phyloP scores from a whole-genome alignment of 2,797 vertebrate genomes.

The Acridotheres tristis region DNA sequence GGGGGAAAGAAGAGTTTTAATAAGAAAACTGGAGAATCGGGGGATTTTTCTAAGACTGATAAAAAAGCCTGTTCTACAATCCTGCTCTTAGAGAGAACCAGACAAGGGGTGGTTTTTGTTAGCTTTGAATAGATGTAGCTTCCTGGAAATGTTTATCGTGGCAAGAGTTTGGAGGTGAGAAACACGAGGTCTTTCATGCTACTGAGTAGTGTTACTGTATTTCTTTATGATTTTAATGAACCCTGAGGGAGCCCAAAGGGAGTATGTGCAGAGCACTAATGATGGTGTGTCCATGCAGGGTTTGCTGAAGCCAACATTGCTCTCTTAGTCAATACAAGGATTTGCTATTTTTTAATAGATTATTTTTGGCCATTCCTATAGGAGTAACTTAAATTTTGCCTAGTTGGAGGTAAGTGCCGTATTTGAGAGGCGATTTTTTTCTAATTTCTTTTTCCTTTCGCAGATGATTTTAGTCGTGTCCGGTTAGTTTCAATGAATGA shows the following conservation, averaged over 20 bases:
- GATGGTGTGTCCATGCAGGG: fast-evolving
- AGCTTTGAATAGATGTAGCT: not conserved
- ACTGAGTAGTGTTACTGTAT: not conserved
- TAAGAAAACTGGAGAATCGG: not conserved
- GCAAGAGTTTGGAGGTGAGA: not conserved
- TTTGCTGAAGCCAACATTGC: not conserved
- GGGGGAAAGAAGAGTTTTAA: not conserved
- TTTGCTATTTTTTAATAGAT: not conserved
- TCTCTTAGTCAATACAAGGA: not conserved
- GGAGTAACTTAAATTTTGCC: not conserved
- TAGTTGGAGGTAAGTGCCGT: not conserved
- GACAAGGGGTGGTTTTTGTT: not conserved
- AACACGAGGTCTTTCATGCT: not conserved
- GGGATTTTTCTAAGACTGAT: not conserved
- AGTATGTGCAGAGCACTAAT: not conserved
- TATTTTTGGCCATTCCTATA: not conserved
- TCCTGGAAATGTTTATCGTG: not conserved
- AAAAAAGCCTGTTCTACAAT: not conserved
- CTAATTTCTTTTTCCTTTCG: not conserved
- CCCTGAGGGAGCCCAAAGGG: not conserved
- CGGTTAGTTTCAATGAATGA: constrained; percentile 89
- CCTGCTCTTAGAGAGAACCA: not conserved
- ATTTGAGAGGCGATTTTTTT: not conserved
- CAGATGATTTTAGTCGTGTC: constrained; percentile 96
- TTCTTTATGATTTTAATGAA: not conserved